Evolutionary conservation across 1,140 invertebrate genomes (phyloP).

Genomic region (Magallana angulata): DNA sequence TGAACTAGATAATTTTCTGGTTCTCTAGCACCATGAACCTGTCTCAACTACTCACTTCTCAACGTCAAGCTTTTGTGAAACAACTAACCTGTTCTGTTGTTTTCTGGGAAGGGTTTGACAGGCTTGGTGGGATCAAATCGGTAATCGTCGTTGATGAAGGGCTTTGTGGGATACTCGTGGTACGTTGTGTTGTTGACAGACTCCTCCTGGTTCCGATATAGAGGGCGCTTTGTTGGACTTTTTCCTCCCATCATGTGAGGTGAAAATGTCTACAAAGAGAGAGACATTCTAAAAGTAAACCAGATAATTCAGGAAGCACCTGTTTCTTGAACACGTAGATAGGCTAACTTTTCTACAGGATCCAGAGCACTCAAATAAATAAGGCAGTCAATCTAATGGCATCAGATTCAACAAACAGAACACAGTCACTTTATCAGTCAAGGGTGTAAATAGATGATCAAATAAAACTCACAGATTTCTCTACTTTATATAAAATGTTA

Average conservation of each 20-base stretch:
- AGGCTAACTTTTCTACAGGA: too few species aligned
- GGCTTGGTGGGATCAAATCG: constrained; percentile 57
- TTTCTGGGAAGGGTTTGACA: constrained; percentile 67
- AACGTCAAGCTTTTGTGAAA: too few species aligned
- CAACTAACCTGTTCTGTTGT: constrained; percentile 70
- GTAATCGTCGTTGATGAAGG: constrained; percentile 73
- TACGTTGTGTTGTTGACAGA: constrained; percentile 56
- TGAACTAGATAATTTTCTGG: too few species aligned
- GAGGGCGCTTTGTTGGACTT: constrained; percentile 47
- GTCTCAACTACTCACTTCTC: too few species aligned
- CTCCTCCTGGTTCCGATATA: constrained; percentile 53
- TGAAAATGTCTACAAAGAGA: constrained; percentile 46
- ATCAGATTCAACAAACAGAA: too few species aligned
- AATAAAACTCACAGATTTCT: background rate
- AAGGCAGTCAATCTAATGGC: too few species aligned
- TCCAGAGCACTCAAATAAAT: too few species aligned
- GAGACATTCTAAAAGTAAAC: background rate
- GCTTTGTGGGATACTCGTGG: constrained; percentile 67
- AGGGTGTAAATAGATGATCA: too few species aligned
- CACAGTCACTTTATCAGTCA: too few species aligned
- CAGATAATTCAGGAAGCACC: too few species aligned
- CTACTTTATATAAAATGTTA: background rate
- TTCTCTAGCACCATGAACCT: too few species aligned
- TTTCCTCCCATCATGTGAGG: constrained; percentile 39
- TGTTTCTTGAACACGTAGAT: too few species aligned